Conservation (phyloP, 2,797 vertebrate species). For the Phaenicophaeus curvirostris region DNA sequence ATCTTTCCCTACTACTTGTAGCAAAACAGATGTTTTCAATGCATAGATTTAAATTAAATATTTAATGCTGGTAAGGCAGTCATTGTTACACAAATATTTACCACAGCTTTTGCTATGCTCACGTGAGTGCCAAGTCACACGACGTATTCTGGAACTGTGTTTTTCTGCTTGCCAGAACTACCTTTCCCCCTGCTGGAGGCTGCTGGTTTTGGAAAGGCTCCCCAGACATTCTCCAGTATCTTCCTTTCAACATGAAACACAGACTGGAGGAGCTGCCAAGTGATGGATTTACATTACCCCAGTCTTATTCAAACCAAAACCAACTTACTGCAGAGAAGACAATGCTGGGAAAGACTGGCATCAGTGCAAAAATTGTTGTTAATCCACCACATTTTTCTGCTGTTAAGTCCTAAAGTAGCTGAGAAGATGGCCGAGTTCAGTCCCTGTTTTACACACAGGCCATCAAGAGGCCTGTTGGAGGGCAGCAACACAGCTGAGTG, state of each 20-base stretch:
- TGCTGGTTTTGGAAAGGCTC: neutral
- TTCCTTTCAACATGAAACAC: neutral
- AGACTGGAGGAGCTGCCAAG: neutral
- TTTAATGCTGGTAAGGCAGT: neutral
- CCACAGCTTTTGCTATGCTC: neutral
- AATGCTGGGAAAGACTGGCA: neutral
- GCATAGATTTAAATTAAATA: neutral
- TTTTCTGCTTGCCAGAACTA: neutral
- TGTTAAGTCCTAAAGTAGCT: neutral
- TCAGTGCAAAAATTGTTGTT: neutral
- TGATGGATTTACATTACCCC: too few relatives aligned
- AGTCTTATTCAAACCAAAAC: neutral
- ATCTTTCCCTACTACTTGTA: neutral
- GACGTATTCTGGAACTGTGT: neutral
- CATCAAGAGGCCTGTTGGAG: neutral
- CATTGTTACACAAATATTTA: neutral
- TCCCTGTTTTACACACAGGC: rapidly evolving
- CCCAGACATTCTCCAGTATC: rapidly evolving
- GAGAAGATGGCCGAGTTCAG: rapidly evolving
- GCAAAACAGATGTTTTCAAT: neutral
- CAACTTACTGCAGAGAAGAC: neutral
- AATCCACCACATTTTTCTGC: neutral
- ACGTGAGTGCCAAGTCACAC: neutral
- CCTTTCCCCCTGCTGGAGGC: neutral
- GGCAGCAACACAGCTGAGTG: neutral